phyloP scores from a whole-genome alignment of 2,113 vertebrate species.

The Spheniscus mendiculus region DNA sequence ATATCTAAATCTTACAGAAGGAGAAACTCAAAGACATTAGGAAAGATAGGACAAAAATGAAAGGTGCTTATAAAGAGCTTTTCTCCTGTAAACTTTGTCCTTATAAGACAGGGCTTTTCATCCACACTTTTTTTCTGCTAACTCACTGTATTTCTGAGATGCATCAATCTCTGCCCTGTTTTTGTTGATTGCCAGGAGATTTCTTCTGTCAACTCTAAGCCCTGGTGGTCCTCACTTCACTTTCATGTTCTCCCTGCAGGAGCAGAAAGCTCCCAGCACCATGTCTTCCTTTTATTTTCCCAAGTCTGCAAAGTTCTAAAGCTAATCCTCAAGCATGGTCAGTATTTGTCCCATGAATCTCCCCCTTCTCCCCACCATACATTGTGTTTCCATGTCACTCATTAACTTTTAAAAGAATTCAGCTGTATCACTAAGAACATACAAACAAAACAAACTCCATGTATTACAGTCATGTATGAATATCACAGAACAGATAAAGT shows the following conservation, averaged over 20 bases:
- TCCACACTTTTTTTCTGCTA: neutral
- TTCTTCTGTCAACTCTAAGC: neutral
- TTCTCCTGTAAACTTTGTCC: neutral
- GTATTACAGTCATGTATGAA: neutral
- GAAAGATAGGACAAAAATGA: neutral
- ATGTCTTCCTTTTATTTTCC: neutral
- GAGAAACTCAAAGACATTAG: neutral
- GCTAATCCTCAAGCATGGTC: neutral
- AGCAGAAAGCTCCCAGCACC: neutral
- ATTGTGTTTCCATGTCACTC: neutral
- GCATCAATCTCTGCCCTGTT: neutral
- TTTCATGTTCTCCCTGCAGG: neutral
- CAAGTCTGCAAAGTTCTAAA: neutral
- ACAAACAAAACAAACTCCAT: neutral
- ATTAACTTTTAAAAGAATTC: neutral
- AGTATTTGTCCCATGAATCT: neutral
- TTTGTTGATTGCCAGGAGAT: neutral
- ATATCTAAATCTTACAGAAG: neutral
- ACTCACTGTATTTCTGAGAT: neutral
- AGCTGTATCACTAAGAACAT: neutral
- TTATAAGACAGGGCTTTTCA: neutral
- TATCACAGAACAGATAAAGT: neutral
- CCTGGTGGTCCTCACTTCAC: neutral
- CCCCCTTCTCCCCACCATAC: neutral
- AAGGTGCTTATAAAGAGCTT: neutral